Conservation (phyloP, 1,140 invertebrate species). For the Scaptomyza hsui region DNA sequence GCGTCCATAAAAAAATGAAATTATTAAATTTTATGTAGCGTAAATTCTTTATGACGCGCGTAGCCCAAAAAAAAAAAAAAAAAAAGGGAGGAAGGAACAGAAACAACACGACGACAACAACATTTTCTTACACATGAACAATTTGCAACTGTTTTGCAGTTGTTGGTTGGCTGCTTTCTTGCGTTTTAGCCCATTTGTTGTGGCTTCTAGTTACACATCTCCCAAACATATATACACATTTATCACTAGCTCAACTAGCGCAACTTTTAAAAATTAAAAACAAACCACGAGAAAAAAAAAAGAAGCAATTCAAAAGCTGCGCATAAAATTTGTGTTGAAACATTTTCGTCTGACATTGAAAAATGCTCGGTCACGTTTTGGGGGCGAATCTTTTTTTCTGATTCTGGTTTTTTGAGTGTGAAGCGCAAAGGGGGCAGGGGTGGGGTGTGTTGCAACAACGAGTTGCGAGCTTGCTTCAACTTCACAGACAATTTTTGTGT, state of each 20-base stretch:
- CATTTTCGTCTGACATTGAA: slow-evolving; percentile 83
- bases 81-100: slow-evolving; percentile 22
- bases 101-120: slow-evolving; percentile 34
- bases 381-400: slow-evolving; percentile 31
- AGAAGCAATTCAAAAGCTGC: slow-evolving; percentile 26
- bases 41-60: slow-evolving; percentile 77
- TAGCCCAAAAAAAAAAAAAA: slow-evolving; percentile 29
- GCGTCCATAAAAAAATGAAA: slow-evolving; percentile 73
- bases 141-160: slow-evolving; percentile 44
- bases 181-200: slow-evolving; percentile 4
- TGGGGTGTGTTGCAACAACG: slow-evolving; percentile 28
- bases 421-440: not conserved
- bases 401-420: not conserved
- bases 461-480: slow-evolving; percentile 39
- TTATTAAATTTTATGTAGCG: slow-evolving; percentile 84
- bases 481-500: slow-evolving; percentile 58
- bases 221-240: slow-evolving; percentile 9
- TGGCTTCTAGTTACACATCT: slow-evolving; percentile 23
- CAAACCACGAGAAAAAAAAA: slow-evolving; percentile 26
- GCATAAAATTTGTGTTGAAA: slow-evolving; percentile 55
- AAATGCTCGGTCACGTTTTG: slow-evolving; percentile 84
- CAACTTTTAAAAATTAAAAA: slow-evolving; percentile 40
- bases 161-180: not conserved
- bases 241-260: slow-evolving; percentile 52
- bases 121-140: slow-evolving; percentile 71